phyloP scores from a whole-genome alignment of 2,113 vertebrate species.

The Coptodon bakossiorum region DNA sequence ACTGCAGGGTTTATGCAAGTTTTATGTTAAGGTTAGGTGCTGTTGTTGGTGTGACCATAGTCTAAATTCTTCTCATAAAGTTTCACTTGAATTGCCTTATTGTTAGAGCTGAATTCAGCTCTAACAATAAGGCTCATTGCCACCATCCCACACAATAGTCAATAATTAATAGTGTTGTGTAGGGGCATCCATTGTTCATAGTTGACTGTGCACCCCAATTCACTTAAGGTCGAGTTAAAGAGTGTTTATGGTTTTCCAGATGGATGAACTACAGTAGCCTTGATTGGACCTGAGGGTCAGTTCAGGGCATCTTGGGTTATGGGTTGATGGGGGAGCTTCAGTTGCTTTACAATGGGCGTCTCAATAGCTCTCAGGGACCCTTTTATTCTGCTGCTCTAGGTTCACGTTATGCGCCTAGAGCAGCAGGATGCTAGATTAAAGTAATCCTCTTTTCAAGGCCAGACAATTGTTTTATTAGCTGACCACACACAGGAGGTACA shows the following conservation, averaged over 20 bases:
- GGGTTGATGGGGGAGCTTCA: background rate
- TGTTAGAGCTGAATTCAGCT: slow-evolving; percentile 10
- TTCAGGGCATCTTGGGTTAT: background rate
- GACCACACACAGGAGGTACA: slow-evolving; percentile 65
- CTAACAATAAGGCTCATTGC: background rate
- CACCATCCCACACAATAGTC: background rate
- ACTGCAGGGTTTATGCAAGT: background rate
- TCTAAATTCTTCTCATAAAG: background rate
- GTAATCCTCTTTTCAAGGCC: slow-evolving; percentile 71
- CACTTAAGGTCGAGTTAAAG: slow-evolving; percentile 18
- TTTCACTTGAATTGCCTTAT: slow-evolving; percentile 10
- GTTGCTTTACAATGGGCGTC: slow-evolving; percentile 47
- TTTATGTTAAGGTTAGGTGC: background rate
- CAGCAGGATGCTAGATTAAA: slow-evolving; percentile 69
- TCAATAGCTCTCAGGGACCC: slow-evolving; percentile 49
- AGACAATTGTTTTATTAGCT: slow-evolving; percentile 72
- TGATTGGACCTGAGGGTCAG: slow-evolving; percentile 23
- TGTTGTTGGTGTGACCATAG: background rate
- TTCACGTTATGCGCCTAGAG: slow-evolving; percentile 36
- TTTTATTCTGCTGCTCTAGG: slow-evolving; percentile 36
- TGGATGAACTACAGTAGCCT: slow-evolving; percentile 53
- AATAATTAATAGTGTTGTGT: slow-evolving; percentile 18
- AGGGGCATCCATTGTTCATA: background rate
- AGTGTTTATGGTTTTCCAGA: slow-evolving; percentile 47
- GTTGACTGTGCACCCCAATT: background rate